Conservation (phyloP, 2,113 vertebrate genomes). For the Festucalex cinctus region DNA sequence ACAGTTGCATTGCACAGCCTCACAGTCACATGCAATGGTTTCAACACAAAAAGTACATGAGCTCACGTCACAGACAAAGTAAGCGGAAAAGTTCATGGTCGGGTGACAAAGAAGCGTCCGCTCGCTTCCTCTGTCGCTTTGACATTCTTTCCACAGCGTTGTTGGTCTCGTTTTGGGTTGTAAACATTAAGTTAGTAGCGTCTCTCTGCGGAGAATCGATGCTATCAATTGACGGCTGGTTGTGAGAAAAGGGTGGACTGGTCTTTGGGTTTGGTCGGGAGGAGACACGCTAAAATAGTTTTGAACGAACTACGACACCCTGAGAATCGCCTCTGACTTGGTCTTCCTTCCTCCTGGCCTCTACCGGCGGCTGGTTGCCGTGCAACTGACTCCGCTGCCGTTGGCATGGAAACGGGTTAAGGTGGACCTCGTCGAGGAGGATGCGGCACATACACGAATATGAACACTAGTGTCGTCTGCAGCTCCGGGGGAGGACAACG, state of each 20-base stretch:
- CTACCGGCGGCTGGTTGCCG: slow-evolving; percentile 62
- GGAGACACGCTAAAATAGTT: slow-evolving; percentile 59
- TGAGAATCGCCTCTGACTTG: slow-evolving; percentile 68
- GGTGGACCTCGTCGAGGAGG: slow-evolving; percentile 68
- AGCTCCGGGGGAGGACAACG: slow-evolving; percentile 55
- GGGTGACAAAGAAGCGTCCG: slow-evolving; percentile 69
- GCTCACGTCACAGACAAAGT: slow-evolving; percentile 28
- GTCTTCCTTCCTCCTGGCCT: slow-evolving; percentile 48
- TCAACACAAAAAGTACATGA: slow-evolving; percentile 59
- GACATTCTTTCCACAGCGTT: slow-evolving; percentile 79
- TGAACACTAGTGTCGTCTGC: slow-evolving; percentile 57
- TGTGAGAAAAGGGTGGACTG: slow-evolving; percentile 50
- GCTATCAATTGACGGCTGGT: slow-evolving; percentile 52
- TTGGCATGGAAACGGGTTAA: slow-evolving; percentile 79
- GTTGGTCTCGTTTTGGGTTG: slow-evolving; percentile 77
- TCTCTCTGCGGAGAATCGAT: slow-evolving; percentile 62
- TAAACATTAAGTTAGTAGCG: slow-evolving; percentile 71
- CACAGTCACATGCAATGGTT: slow-evolving; percentile 76
- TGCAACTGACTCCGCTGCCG: slow-evolving; percentile 71
- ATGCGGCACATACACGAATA: slow-evolving; percentile 65
- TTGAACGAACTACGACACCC: slow-evolving; percentile 64
- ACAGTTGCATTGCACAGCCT: slow-evolving; percentile 76
- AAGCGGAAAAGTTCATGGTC: slow-evolving; percentile 69
- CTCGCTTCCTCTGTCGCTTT: slow-evolving; percentile 62
- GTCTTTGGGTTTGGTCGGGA: slow-evolving; percentile 75